Evolutionary conservation across 2,797 vertebrate species (phyloP).

Genomic region (Clarias platycephalus): DNA sequence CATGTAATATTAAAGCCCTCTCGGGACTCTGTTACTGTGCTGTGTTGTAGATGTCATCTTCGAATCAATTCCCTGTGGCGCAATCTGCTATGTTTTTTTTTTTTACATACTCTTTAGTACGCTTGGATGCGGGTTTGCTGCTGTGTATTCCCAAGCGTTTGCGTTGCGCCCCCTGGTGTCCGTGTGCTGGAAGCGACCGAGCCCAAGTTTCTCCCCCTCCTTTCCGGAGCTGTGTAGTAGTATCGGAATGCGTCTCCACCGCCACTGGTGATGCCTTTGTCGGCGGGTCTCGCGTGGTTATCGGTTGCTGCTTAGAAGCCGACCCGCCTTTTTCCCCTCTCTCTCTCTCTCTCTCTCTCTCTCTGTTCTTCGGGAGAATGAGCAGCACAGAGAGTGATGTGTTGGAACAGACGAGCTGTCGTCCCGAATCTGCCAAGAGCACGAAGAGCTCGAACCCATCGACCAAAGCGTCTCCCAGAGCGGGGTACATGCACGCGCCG

Average conservation of each 20-base stretch:
- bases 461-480: conserved; percentile 68
- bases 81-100: not conserved
- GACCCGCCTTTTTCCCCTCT: conserved; percentile 35
- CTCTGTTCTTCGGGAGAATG: conserved; percentile 65
- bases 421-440: conserved; percentile 69
- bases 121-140: conserved; percentile 6
- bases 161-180: conserved; percentile 72
- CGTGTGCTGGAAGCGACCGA: conserved; percentile 47
- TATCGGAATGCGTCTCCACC: conserved; percentile 69
- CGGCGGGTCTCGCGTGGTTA: conserved; percentile 59
- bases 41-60: not conserved
- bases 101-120: not conserved
- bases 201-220: conserved; percentile 64
- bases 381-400: conserved; percentile 63
- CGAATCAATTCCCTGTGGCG: conserved; percentile 11
- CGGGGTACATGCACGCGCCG: conserved; percentile 63
- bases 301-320: conserved; percentile 51
- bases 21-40: conserved; percentile 13
- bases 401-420: conserved; percentile 61
- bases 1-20: not conserved
- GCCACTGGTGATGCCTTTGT: conserved; percentile 64
- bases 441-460: conserved; percentile 68
- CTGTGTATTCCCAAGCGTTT: not conserved
- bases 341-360: too few relatives aligned
- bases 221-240: conserved; percentile 65